Evolutionary conservation across 2,888 invertebrate genomes (phyloP).

Genomic region (Drosophila rubida): DNA sequence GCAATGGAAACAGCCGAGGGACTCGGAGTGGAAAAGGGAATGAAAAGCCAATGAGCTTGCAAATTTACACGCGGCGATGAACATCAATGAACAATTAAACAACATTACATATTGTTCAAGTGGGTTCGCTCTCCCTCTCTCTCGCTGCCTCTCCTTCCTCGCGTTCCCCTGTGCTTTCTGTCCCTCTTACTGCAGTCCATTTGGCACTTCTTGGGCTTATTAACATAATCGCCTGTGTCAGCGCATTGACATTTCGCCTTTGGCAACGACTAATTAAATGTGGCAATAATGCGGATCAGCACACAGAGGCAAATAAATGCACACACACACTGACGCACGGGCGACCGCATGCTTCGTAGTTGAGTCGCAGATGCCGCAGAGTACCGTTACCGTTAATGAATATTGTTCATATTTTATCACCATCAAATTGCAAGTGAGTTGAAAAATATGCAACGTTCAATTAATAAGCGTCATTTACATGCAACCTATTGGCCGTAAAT

Average conservation of each 20-base stretch:
- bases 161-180: not conserved
- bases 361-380: constrained; percentile 7
- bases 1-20: not conserved
- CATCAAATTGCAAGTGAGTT: constrained; percentile 27
- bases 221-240: constrained; percentile 76
- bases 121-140: not conserved
- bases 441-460: constrained; percentile 51
- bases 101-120: constrained; percentile 40
- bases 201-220: constrained; percentile 49
- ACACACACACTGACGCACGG: not conserved
- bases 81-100: constrained; percentile 72
- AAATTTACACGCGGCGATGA: constrained; percentile 56
- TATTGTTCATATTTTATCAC: constrained; percentile 33
- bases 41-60: constrained; percentile 41
- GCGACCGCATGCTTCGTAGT: constrained; percentile 2
- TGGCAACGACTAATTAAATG: constrained; percentile 69
- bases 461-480: constrained; percentile 64
- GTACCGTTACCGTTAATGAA: constrained; percentile 10
- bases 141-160: not conserved
- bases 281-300: constrained; percentile 54
- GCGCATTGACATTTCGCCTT: constrained; percentile 49
- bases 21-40: not conserved
- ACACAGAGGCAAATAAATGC: not conserved
- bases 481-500: constrained; percentile 30
- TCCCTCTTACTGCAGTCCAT: not conserved